Conservation (phyloP, 1,140 invertebrate genomes). For the Drosophila truncata region DNA sequence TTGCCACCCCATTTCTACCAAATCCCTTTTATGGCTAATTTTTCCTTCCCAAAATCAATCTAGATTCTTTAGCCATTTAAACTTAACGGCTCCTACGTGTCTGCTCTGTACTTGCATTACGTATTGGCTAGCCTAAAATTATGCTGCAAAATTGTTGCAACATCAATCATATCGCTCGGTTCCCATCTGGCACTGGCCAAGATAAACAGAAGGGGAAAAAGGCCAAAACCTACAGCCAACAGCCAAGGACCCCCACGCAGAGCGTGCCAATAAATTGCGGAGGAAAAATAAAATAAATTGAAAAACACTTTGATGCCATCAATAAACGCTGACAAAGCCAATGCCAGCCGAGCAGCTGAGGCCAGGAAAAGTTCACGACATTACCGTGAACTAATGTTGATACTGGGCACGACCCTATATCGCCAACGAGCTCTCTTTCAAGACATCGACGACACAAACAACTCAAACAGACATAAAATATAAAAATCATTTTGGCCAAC, state of each 20-base stretch:
- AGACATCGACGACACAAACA: slow-evolving; percentile 41
- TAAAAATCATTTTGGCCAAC: slow-evolving; percentile 75
- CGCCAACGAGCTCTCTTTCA: slow-evolving; percentile 12
- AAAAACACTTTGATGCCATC: slow-evolving; percentile 82
- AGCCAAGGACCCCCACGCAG: slow-evolving; percentile 35
- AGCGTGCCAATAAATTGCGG: slow-evolving; percentile 72
- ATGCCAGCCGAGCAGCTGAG: slow-evolving; percentile 69
- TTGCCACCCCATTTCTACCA: neutral
- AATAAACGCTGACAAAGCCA: slow-evolving; percentile 81
- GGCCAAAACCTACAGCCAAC: slow-evolving; percentile 27
- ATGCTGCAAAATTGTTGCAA: slow-evolving; percentile 78
- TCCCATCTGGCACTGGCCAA: slow-evolving; percentile 51
- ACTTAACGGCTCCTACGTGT: slow-evolving; percentile 66
- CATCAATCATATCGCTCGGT: slow-evolving; percentile 67
- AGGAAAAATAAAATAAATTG: slow-evolving; percentile 78
- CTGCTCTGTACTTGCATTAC: slow-evolving; percentile 17
- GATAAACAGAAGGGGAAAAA: slow-evolving; percentile 32
- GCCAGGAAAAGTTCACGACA: slow-evolving; percentile 77
- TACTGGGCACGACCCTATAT: slow-evolving; percentile 54
- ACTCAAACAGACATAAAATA: slow-evolving; percentile 77
- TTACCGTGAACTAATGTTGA: slow-evolving; percentile 80
- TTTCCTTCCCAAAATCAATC: neutral
- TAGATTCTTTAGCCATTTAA: slow-evolving; percentile 48
- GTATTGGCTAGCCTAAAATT: slow-evolving; percentile 61
- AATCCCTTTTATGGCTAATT: neutral